Base-by-base conservation (phyloP, 2,888 invertebrate genomes). In the Thalpophila matura region DNA sequence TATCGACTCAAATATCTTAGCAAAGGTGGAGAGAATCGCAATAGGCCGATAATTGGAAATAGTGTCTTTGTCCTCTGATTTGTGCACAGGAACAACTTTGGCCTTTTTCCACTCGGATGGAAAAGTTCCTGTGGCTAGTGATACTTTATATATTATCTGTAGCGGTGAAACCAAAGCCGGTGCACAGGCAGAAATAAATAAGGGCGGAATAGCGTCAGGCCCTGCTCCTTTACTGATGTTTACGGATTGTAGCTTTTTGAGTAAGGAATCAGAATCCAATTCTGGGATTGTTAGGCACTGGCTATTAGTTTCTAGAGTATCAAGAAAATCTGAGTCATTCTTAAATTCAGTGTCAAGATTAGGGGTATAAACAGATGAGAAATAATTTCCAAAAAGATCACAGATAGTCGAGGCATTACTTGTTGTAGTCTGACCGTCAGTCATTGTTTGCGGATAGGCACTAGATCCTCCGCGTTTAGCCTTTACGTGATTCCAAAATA, bases 401-500 rank as follows among this genome's bases (percentile, higher is more conserved):
- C 53, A 53, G 9, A 53, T 43, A 6, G 42, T 31, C 4, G 31
- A 24, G 4, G n/a, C 33, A 20, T 53, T 20, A 7, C 42, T 38
- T 24, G 53, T 53, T 9, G 33, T 42, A 1, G 42, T 42, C 24
- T 33, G 31, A n/a, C 53, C 53, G 18, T 53, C 33, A 31, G 53
- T 22, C 53, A 53, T 53, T 4, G 42, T 42, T 14, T 33, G 1
- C 0, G 53, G 53, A 24, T 53, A 53, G 3, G 22, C 14, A 14
- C 53, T 53, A 7, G 42, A 20, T 1, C 51, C 51, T 14, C 51
- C 51, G 10, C 51, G 51, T 31, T 40, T 51, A 0, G 2, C 14
- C 35, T 51, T 51, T n/a, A 51, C n/a, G 16, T 51, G 26, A 6
- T 18, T 29, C 51, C 51, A 51, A 6, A 51, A 40, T 9, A 51